These are phyloP conservation scores for Sycobia sp. DNA, from an alignment of 1,140 invertebrate genomes.

Conservation along the genomic window DNA sequence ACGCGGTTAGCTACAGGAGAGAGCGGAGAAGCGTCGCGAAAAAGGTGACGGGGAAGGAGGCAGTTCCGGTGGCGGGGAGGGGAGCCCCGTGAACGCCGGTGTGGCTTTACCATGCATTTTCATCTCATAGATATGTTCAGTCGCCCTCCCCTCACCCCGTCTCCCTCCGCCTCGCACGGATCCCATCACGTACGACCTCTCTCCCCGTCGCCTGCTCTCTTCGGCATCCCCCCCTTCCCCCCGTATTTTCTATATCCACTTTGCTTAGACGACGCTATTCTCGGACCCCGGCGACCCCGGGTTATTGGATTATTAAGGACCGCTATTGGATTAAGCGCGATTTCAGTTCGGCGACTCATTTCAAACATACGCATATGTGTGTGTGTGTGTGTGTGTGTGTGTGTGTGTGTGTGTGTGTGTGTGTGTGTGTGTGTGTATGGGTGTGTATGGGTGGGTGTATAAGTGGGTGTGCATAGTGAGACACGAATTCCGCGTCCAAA, in stretches of 20 bases:
- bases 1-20: constrained; percentile 40
- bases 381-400: no score
- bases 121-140: constrained; percentile 32
- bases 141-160: background rate
- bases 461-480: background rate
- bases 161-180: constrained; percentile 22
- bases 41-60: constrained; percentile 25
- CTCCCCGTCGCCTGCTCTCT: background rate
- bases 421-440: no score
- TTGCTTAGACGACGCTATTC: constrained; percentile 39
- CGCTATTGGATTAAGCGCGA: constrained; percentile 59
- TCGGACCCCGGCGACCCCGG: constrained; percentile 27
- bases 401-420: no score
- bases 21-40: constrained; percentile 32
- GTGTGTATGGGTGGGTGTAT: no score
- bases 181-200: constrained; percentile 13
- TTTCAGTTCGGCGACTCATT: constrained; percentile 54
- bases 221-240: background rate
- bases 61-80: constrained; percentile 23
- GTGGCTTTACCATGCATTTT: constrained; percentile 35
- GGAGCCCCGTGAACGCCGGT: constrained; percentile 20
- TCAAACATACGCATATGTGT: constrained; percentile 38
- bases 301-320: constrained; percentile 62
- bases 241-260: constrained; percentile 36
- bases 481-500: no score